Evolutionary conservation across 2,113 vertebrate genomes (phyloP), one percentile per base, ranked within the genome.

Genomic region (Lophochroa leadbeateri): DNA sequence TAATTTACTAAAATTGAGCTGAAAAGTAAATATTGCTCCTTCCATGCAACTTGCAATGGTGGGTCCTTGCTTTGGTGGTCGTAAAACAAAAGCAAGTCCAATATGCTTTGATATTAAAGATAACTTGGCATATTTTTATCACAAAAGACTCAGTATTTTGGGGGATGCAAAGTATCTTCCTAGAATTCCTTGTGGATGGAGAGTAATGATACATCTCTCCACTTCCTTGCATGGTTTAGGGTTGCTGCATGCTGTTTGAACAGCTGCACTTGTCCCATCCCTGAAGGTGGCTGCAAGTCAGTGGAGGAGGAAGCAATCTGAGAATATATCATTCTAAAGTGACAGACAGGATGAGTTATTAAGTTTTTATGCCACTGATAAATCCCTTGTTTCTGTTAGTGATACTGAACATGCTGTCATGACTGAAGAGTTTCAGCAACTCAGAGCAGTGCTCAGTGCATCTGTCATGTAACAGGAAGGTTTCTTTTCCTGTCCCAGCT

Each of bases 191-290:
- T 88, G 49, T 49, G 84, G 83, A 71, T 57, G 52, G 53, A 86
- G 44, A 68, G 27, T 33, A 76, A 76, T 82, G 50, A 92, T 88
- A 96, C 92, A 90, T 92, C 33, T 90, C 75, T 78, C 24, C 7
- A 23, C 33, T 93, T 93, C 72, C 65, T 82, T 76, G 41, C 49
- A 43, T 28, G 80, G 88, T 93, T 95, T 94, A 92, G 65, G 58
- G 83, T 96, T 96, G 95, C 95, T 93, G 6, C 47, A 35, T 12
- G 23, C 68, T 96, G 94, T 96, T 96, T 96, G 82, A 92, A 96
- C 96, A 96, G 95, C 88, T 96, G 96, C 10, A 65, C 28, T 93
- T 71, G 81, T 84, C 60, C 83, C 57, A 92, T 68, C 86, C 77
- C 80, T 88, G 41, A 96, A 95, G 57, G 88, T 94, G 92, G 86